Evolutionary conservation across 1,140 invertebrate species (phyloP).

Genomic region (Drosophila saltans): DNA sequence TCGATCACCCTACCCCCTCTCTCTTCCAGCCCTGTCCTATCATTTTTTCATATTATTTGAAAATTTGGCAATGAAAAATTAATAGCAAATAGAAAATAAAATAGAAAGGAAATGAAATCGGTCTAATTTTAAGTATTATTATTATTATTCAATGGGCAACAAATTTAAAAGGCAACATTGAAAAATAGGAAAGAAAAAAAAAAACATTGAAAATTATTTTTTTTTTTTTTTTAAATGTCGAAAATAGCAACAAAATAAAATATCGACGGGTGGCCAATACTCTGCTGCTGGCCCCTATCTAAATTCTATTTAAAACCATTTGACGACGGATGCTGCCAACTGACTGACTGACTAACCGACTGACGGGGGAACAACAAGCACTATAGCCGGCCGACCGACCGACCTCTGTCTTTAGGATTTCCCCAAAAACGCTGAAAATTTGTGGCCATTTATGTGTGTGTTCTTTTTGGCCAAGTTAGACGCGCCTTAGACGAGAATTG

Average conservation of each 20-base stretch:
- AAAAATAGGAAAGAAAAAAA: constrained; percentile 37
- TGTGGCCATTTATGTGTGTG: constrained; percentile 63
- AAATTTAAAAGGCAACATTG: constrained; percentile 21
- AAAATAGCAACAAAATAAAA: constrained; percentile 43
- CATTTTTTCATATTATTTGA: constrained; percentile 25
- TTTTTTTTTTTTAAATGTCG: constrained; percentile 5
- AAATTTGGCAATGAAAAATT: constrained; percentile 40
- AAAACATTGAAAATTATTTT: not conserved
- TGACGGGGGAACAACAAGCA: not conserved
- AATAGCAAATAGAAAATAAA: constrained; percentile 35
- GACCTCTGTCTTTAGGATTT: constrained; percentile 62
- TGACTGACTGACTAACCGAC: constrained; percentile 25
- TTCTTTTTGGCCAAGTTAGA: constrained; percentile 55
- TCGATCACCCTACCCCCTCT: too few species aligned
- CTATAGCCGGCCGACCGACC: not conserved
- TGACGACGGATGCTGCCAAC: constrained; percentile 50
- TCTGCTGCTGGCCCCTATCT: constrained; percentile 6
- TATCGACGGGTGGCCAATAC: constrained; percentile 54
- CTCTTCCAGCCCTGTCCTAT: not conserved
- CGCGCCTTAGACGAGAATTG: constrained; percentile 67
- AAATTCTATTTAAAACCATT: constrained; percentile 67
- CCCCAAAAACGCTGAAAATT: constrained; percentile 54
- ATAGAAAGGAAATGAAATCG: constrained; percentile 27
- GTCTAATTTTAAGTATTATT: constrained; percentile 50
- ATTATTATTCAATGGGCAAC: constrained; percentile 47